Evolutionary conservation across 1,140 invertebrate species (phyloP), one percentile per base, ranked within the genome.

Genomic region (Pseudoatta argentina): DNA sequence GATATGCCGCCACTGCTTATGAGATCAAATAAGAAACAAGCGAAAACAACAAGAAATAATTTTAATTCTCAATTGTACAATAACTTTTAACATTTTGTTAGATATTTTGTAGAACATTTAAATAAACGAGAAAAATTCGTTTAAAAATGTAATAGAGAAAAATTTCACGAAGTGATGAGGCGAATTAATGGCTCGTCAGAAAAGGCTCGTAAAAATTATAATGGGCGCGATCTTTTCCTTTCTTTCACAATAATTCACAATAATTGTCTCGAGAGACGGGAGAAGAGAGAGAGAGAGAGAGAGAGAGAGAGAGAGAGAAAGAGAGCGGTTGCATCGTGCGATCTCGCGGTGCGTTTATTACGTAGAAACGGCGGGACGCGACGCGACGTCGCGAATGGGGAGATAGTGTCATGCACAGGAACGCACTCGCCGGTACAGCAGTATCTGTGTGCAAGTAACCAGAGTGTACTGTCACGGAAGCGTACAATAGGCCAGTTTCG

Each of bases 321-420:
- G 64, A n/a, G 24, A 16, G 4, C 55, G 55, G 24, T 24, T 18
- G 67, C 34, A 66, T 39, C 61, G 63, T 21, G 79, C 79, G 48
- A 75, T 83, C 27, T 6, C 85, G 73, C 78, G 39, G 75, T 67
- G 85, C 83, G 82, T 90, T 88, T 53, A 71, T 57, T 73, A 82
- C 30, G 77, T 83, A 81, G 85, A 64, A 87, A 81, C 85, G 73
- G 72, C 64, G 66, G 66, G 66, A 67, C 55, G 85, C 85, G 72
- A 67, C 61, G 85, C 85, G 72, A 89, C 85, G 61, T 87, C 64
- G 67, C 72, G 66, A 51, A 53, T 71, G 59, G 86, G 76, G 88
- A 91, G 94, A 94, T 94, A 94, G 91, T 92, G 93, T 93, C 93
- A 93, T 85, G 71, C 72, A 91, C 88, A 91, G 88, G 85, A 89